phyloP scores from a whole-genome alignment of 2,113 vertebrate genomes.

The Zosterops lateralis region DNA sequence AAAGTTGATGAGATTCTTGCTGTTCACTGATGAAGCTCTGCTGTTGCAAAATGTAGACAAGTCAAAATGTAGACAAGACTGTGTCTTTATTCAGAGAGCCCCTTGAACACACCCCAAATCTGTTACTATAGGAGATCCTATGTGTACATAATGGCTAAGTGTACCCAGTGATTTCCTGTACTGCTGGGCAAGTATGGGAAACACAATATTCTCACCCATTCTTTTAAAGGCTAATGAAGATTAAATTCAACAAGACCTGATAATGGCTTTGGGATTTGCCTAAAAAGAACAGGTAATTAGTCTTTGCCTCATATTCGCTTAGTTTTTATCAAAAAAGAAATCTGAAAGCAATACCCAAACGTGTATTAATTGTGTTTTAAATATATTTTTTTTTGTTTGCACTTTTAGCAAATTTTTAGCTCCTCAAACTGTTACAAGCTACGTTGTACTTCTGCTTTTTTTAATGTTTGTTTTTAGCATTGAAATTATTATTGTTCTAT shows the following conservation, averaged over 20 bases:
- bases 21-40: neutral
- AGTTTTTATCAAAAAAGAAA: neutral
- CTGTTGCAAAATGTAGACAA: neutral
- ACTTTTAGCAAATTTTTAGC: neutral
- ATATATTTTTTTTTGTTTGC: neutral
- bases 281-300: neutral
- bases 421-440: neutral
- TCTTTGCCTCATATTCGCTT: rapidly evolving
- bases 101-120: neutral
- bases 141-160: neutral
- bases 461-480: neutral
- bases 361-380: neutral
- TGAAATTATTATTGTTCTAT: neutral
- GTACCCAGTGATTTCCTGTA: neutral
- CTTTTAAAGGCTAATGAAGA: neutral
- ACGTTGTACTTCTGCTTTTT: neutral
- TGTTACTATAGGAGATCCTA: neutral
- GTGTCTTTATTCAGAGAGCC: neutral
- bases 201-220: neutral
- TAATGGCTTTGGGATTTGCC: neutral
- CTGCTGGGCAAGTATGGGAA: neutral
- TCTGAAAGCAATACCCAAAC: neutral
- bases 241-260: neutral
- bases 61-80: neutral
- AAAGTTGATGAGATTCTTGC: neutral